Evolutionary conservation across 2,888 invertebrate genomes (phyloP).

Genomic region (Isotomurus palustris): DNA sequence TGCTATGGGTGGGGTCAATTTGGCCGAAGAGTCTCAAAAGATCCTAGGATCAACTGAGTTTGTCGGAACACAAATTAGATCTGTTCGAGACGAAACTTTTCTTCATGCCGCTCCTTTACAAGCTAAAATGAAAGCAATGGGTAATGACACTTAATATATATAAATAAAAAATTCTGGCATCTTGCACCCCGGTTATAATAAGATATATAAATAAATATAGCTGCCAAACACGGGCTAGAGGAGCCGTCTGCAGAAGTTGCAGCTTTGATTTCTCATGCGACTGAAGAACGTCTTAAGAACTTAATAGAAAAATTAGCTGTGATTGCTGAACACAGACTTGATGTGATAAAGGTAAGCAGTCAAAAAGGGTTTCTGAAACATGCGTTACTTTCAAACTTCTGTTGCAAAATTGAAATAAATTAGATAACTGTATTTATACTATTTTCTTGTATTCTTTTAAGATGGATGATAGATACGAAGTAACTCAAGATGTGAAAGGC

Average conservation of each 20-base stretch:
- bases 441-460: conserved; percentile 48
- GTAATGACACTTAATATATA: conserved; percentile 26
- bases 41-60: conserved; percentile 86
- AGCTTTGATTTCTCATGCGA: conserved; percentile 84
- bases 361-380: conserved; percentile 1
- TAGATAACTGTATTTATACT: background rate
- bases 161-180: background rate
- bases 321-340: conserved; percentile 90
- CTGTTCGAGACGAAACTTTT: conserved; percentile 89
- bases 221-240: conserved; percentile 67
- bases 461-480: conserved; percentile 82
- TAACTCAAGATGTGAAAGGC: conserved; percentile 80
- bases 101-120: conserved; percentile 63
- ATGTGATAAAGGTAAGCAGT: conserved; percentile 72
- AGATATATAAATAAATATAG: too few relatives aligned
- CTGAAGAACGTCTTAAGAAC: conserved; percentile 86
- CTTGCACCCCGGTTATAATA: too few relatives aligned
- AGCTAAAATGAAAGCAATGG: conserved; percentile 42
- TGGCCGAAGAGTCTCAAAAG: conserved; percentile 91
- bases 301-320: conserved; percentile 85
- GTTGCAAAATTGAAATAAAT: background rate
- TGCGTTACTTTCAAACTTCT: background rate
- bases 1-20: conserved; percentile 97
- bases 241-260: conserved; percentile 85
- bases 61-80: conserved; percentile 80